Conservation (phyloP, 2,113 vertebrate species). For the Onychostoma macrolepis region DNA sequence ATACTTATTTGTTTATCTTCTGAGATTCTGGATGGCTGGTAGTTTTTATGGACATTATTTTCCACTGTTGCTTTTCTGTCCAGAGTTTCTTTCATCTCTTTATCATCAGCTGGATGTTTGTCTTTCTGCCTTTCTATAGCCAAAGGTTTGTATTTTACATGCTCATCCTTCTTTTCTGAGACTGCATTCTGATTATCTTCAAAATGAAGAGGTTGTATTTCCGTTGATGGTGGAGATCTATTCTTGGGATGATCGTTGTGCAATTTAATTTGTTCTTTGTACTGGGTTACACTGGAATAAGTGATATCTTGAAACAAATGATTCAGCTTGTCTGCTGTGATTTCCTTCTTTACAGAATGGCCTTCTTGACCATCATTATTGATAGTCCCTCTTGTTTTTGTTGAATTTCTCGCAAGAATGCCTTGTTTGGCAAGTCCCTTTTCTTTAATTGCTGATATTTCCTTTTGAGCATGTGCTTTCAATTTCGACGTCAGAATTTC, state of each 20-base stretch:
- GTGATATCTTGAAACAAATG: constrained; percentile 57
- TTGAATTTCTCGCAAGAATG: constrained; percentile 62
- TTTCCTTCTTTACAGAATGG: constrained; percentile 47
- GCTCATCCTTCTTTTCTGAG: background rate
- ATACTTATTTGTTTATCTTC: background rate
- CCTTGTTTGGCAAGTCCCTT: constrained; percentile 68
- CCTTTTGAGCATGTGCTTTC: constrained; percentile 81
- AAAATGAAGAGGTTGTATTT: background rate
- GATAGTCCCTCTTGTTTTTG: constrained; percentile 56
- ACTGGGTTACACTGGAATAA: constrained; percentile 49
- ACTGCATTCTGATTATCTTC: constrained; percentile 5
- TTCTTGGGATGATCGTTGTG: background rate
- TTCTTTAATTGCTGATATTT: constrained; percentile 80
- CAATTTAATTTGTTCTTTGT: constrained; percentile 41
- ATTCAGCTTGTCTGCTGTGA: constrained; percentile 56
- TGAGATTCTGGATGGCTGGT: constrained; percentile 3
- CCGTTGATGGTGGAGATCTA: background rate
- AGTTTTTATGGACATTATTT: background rate
- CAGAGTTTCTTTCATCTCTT: background rate
- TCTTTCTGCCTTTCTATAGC: background rate
- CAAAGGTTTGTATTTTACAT: background rate
- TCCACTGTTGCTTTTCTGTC: background rate
- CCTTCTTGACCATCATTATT: constrained; percentile 39
- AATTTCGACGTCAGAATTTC: constrained; percentile 79
- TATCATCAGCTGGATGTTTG: background rate